Evolutionary conservation across 1,140 invertebrate species (phyloP), one percentile per base, ranked within the genome.

Genomic region (Oryzaephilus surinamensis): DNA sequence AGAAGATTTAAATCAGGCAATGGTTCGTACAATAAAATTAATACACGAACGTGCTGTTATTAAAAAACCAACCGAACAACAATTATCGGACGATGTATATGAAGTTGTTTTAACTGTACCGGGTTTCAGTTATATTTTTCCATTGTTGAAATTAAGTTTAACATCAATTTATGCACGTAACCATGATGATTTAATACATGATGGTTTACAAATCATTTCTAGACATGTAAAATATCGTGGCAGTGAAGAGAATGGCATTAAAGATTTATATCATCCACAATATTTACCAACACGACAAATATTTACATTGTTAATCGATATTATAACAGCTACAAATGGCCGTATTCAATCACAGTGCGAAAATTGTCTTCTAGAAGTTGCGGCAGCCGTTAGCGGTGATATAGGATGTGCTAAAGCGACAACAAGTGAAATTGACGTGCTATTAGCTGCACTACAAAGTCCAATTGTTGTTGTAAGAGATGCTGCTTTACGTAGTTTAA

Each of bases 41-140:
- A 8, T 6, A 24, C 11, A 24, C 23, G 8, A 10, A 24, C 23
- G 11, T 24, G 48, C 50, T 7, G 46, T 50, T 14, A 37, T 46
- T 6, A 52, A 52, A 29, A 49, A 50, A 41, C 29, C 23, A 34
- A 11, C 30, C 21, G 43, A 35, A 28, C 23, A 28, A 26, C 17
- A 41, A 17, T 11, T 58, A 45, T 48, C 69, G 21, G n/a, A n/a
- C n/a, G n/a, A n/a, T n/a, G n/a, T n/a, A n/a, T n/a, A n/a, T n/a
- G n/a, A n/a, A n/a, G n/a, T n/a, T n/a, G n/a, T n/a, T n/a, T 71
- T 87, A 23, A 71, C 71, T 3, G 77, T 77, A 0, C 77, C 85
- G 2, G 77, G 78, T 0, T 90, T 94, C 64, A 78, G 83, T 23
- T 93, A 85, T 54, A 69, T 77, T 14, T 94, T 91, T 59, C 81